phyloP scores from a whole-genome alignment of 2,113 vertebrate genomes.

The Limanda limanda region DNA sequence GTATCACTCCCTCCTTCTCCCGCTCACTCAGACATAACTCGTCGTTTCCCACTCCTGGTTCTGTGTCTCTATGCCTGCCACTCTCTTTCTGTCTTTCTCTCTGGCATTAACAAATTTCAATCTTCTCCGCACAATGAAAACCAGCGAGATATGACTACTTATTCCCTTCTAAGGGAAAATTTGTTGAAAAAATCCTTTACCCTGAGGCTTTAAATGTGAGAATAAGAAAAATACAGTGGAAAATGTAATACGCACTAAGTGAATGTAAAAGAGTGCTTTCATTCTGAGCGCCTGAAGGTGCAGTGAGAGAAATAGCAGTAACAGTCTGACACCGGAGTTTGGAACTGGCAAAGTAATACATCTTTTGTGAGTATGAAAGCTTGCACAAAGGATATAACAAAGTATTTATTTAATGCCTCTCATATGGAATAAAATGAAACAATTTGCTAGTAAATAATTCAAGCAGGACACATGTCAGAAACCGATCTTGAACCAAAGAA shows the following conservation, averaged over 20 bases:
- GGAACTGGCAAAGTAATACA: constrained; percentile 30
- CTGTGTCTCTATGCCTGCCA: constrained; percentile 2
- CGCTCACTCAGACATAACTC: constrained; percentile 25
- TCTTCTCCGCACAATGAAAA: constrained; percentile 37
- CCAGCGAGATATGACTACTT: constrained; percentile 33
- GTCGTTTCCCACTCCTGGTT: constrained; percentile 8
- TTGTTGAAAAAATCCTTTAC: constrained; percentile 1
- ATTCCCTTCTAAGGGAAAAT: constrained; percentile 4
- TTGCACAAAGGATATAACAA: constrained; percentile 24
- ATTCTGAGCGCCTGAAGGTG: constrained; percentile 48
- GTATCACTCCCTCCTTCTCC: constrained; percentile 25
- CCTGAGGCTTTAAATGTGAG: constrained; percentile 18
- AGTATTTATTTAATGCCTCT: constrained; percentile 54
- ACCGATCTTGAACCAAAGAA: constrained; percentile 13
- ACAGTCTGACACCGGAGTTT: constrained; percentile 28
- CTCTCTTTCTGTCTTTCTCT: constrained; percentile 8
- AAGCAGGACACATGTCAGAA: constrained; percentile 16
- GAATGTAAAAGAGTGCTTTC: constrained; percentile 47
- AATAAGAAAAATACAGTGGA: constrained; percentile 41
- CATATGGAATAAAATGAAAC: constrained; percentile 26
- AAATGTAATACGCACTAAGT: constrained; percentile 48
- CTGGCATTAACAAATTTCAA: not conserved
- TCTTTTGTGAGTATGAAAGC: constrained; percentile 26
- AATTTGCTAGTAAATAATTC: constrained; percentile 50
- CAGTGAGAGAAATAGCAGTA: constrained; percentile 34